Base-by-base conservation (phyloP, 2,888 invertebrate species). In the Stratiomys singularior region DNA sequence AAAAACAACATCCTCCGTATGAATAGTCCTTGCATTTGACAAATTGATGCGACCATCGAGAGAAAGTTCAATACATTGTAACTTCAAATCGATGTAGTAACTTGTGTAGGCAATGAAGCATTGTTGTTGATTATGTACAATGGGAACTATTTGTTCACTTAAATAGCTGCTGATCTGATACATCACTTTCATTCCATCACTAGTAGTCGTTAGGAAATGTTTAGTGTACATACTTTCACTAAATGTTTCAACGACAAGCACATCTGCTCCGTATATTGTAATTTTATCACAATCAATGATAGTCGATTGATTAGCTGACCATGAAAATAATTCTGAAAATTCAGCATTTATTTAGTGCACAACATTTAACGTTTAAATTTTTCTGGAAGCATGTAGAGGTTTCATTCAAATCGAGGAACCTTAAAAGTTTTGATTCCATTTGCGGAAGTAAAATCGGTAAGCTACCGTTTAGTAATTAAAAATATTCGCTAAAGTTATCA, bases 261-360 rank as follows among this genome's bases (percentile, higher is more conserved):
- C 80, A 1, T 82, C 80, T 0, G 79, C 76, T 5, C 79, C 79
- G 18, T 81, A 78, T 46, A 81, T 80, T 0, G 78, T 80, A 30
- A 81, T 76, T n/a, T 79, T 77, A 23, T 81, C 78, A 15, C 81
- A 80, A 60, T 82, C 82, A 11, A 82, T 76, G 0, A 81, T 78
- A 11, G 76, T 23, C 30, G 80, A 23, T 25, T 81, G 79, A 0
- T 80, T 79, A 23, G 82, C 81, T 21, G 82, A 58, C 82, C 81
- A 83, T 0, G 81, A 77, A 4, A 76, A 47, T 46, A 76, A 25
- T 27, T 76, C 76, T 76, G 60, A 60, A 71, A 25, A 71, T 4
- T 25, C 25, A 13, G 9, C 58, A 44, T 44, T n/a, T n/a, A n/a
- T n/a, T n/a, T n/a, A n/a, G n/a, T n/a, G 37, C 37, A 9, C 37